These are phyloP conservation scores for Istiophorus platypterus DNA, from an alignment of 2,113 vertebrate species.

Conservation along the genomic window DNA sequence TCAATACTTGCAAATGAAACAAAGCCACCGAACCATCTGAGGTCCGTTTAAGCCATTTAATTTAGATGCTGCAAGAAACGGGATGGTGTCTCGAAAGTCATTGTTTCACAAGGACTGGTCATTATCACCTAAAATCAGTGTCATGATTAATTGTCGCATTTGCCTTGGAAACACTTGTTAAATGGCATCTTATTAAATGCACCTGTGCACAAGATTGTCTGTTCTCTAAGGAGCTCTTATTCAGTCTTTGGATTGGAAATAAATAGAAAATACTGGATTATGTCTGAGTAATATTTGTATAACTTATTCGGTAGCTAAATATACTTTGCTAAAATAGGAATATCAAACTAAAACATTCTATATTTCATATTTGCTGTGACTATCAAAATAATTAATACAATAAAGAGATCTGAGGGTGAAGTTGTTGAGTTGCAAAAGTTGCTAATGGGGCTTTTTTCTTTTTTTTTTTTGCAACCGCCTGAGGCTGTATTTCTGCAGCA, in stretches of 20 bases:
- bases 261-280: too few species aligned
- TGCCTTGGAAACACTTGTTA: too few species aligned
- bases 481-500: constrained; percentile 2
- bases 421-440: background rate
- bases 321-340: background rate
- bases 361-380: background rate
- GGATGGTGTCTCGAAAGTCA: background rate
- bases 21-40: constrained; percentile 15
- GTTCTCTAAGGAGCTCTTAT: too few species aligned
- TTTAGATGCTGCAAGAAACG: constrained; percentile 8
- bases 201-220: too few species aligned
- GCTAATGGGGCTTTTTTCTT: background rate
- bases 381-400: background rate
- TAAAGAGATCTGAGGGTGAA: background rate
- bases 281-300: too few species aligned
- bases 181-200: too few species aligned
- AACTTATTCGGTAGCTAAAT: background rate
- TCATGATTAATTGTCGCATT: too few species aligned
- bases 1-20: constrained; percentile 25
- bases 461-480: background rate
- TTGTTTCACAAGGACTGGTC: too few species aligned
- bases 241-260: too few species aligned
- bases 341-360: background rate
- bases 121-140: too few species aligned
- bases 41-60: constrained; percentile 6